Base-by-base conservation (phyloP, 1,140 invertebrate species). In the Amyelois transitella region DNA sequence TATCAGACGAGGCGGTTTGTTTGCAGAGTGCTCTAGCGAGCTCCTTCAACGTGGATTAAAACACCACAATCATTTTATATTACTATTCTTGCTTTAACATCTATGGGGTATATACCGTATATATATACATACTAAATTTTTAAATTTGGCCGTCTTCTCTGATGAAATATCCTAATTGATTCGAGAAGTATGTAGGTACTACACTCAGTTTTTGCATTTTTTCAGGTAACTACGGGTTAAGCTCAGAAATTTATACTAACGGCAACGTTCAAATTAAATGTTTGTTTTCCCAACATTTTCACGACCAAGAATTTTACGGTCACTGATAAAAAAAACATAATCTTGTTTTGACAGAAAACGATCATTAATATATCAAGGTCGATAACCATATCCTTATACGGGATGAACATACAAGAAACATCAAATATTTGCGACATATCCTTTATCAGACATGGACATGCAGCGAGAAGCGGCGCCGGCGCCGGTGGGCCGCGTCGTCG, bases 401-500 rank as follows among this genome's bases (percentile, higher is more conserved):
- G n/a, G 3, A 45, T 18, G 2, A 45, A 21, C 10, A 17, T 45
- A 7, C 18, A 45, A 45, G 6, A 45, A 28, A 45, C 43, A 45
- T 45, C 19, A 45, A 74, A 75, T 81, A 75, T 81, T 78, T 72
- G 78, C 81, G 69, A 79, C 64, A 72, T 68, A 63, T 67, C 70
- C 64, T 71, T 77, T 79, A 81, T 80, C 73, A 57, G 68, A 59
- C 64, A 67, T 74, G 69, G 59, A 58, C 48, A 43, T 55, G 55
- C 57, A 68, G 69, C 59, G 68, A 64, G 62, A 61, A 45, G 53
- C 47, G 62, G 64, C 68, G 69, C 58, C 71, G 78, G 79, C 79
- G 79, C 76, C 73, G 78, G 59, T 72, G 72, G 67, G 71, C 54
- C 66, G 67, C 47, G 60, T 53, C 47, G 60, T 53, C 64, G 69